Evolutionary conservation across 2,797 vertebrate species (phyloP).

Genomic region (Pseudochirops corinnae): DNA sequence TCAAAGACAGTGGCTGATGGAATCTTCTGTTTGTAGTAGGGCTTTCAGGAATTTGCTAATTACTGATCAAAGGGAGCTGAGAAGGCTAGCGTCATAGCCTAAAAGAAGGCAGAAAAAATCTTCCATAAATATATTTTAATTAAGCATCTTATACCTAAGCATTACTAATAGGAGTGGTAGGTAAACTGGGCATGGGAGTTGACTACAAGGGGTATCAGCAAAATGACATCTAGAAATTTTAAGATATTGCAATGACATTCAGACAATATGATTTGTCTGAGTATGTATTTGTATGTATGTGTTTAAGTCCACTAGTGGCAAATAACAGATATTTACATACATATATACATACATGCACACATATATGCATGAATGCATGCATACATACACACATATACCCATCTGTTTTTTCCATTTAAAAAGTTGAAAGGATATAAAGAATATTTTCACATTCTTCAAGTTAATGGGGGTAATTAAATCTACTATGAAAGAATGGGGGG

Average conservation of each 20-base stretch:
- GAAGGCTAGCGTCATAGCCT: not conserved
- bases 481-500: not conserved
- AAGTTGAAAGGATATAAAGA: not conserved
- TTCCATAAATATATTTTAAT: not conserved
- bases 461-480: not conserved
- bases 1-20: not conserved
- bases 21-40: not conserved
- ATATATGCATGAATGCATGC: no score
- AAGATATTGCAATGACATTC: not conserved
- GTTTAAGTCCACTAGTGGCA: not conserved
- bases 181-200: not conserved
- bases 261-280: not conserved
- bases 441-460: not conserved
- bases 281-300: not conserved
- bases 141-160: not conserved
- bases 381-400: no score
- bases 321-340: not conserved
- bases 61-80: not conserved
- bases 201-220: not conserved
- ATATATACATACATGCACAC: no score
- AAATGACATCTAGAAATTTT: not conserved
- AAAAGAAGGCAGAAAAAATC: not conserved
- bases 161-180: not conserved
- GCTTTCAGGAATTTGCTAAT: not conserved
- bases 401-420: no score